Base-by-base conservation (phyloP, 2,888 invertebrate species). In the Chloroclystis v-ata region DNA sequence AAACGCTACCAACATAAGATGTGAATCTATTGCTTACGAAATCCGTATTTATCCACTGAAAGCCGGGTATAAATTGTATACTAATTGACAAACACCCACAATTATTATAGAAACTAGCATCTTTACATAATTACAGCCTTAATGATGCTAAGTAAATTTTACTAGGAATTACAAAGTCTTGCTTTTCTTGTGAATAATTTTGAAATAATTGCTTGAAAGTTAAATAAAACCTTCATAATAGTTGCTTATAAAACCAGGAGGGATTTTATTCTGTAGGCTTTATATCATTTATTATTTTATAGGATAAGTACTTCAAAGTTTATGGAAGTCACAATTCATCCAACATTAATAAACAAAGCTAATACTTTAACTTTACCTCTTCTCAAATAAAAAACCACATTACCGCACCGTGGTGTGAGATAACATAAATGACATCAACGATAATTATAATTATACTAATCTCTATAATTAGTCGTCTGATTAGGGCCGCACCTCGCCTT, bases 61-160 rank as follows among this genome's bases (percentile, higher is more conserved):
- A 33, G 32, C 32, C 14, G 2, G 14, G 9, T 16, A n/a, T 33
- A 33, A 33, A n/a, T 33, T n/a, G 1, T 12, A 7, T 12, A 12
- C 2, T n/a, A 1, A 33, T 14, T 33, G 20, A 2, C 6, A 32
- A n/a, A 9, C 14, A 33, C 0, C n/a, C 14, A 33, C 32, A 33
- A 16, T 33, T 14, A 20, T 48, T 43, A 49, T 58, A 63, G 61
- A 68, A 65, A 65, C 54, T 57, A 52, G 62, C 66, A 60, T 74
- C 72, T 67, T 66, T 61, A 45, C 60, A 54, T 73, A 69, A 72
- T 70, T 65, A 58, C 54, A 65, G 65, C 57, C 57, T 54, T 50
- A 56, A 59, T 53, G 62, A 69, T 63, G 41, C 40, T 49, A 12
- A 25, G 32, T 41, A 43, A 42, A n/a, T 37, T 43, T 37, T 29